Evolutionary conservation across 2,113 vertebrate species (phyloP).

Genomic region (Rhinolophus ferrumequinum): DNA sequence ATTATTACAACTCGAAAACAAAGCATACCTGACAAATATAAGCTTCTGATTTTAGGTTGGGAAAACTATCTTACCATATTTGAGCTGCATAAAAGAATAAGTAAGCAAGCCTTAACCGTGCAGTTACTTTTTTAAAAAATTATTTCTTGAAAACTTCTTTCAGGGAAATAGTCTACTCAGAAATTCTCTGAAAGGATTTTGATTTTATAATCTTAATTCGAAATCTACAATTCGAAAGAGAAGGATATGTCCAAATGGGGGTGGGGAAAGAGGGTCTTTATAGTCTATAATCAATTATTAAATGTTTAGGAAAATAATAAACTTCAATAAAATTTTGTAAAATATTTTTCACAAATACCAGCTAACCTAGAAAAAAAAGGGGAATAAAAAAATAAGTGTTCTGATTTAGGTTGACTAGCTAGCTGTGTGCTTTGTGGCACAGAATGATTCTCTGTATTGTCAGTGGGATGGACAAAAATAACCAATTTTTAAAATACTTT

Average conservation of each 20-base stretch:
- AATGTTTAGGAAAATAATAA: neutral
- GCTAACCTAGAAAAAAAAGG: neutral
- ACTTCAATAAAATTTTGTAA: neutral
- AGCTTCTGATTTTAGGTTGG: neutral
- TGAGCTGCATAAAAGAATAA: neutral
- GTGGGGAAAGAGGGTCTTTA: neutral
- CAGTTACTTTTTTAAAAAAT: neutral
- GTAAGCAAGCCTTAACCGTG: neutral
- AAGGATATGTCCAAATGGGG: neutral
- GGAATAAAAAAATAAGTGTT: neutral
- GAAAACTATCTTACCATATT: neutral
- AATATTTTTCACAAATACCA: neutral
- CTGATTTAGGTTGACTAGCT: neutral
- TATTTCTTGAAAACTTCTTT: neutral
- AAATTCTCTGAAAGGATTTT: constrained; percentile 1
- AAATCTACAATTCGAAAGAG: neutral
- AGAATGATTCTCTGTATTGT: neutral
- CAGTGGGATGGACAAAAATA: neutral
- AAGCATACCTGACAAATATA: neutral
- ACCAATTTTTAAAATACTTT: neutral
- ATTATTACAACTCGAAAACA: neutral
- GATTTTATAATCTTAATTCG: neutral
- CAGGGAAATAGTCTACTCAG: neutral
- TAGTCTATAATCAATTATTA: neutral
- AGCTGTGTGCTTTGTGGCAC: neutral